These are phyloP conservation scores for Scyliorhinus canicula DNA, from an alignment of 2,797 vertebrate species.

Conservation along the genomic window DNA sequence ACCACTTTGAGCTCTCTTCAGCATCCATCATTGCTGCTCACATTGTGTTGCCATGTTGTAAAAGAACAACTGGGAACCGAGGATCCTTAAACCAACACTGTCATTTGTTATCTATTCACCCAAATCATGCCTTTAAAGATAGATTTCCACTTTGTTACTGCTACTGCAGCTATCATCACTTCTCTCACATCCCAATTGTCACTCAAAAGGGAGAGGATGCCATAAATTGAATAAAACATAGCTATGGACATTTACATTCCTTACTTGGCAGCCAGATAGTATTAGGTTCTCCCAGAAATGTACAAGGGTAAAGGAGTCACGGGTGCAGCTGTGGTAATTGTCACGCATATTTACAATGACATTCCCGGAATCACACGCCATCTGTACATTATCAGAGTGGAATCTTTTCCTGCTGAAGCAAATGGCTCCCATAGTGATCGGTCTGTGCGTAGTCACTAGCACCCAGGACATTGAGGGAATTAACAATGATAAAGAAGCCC, in stretches of 20 bases:
- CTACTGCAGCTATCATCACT: not conserved
- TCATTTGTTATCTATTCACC: not conserved
- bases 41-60: not conserved
- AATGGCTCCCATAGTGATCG: not conserved
- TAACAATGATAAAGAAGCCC: not conserved
- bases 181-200: not conserved
- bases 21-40: not conserved
- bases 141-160: not conserved
- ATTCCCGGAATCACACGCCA: not conserved
- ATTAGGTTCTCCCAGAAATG: not conserved
- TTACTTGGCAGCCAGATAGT: not conserved
- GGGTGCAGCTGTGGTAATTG: conserved; percentile 26
- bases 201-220: not conserved
- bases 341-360: not conserved
- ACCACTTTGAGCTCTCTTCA: not conserved
- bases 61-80: not conserved
- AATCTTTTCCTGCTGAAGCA: not conserved
- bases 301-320: conserved; percentile 32
- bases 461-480: not conserved
- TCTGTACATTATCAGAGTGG: not conserved
- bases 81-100: not conserved
- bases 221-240: not conserved
- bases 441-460: not conserved
- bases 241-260: not conserved
- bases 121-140: not conserved